Evolutionary conservation across 2,888 invertebrate genomes (phyloP).

Genomic region (Fissipunctia ypsillon): DNA sequence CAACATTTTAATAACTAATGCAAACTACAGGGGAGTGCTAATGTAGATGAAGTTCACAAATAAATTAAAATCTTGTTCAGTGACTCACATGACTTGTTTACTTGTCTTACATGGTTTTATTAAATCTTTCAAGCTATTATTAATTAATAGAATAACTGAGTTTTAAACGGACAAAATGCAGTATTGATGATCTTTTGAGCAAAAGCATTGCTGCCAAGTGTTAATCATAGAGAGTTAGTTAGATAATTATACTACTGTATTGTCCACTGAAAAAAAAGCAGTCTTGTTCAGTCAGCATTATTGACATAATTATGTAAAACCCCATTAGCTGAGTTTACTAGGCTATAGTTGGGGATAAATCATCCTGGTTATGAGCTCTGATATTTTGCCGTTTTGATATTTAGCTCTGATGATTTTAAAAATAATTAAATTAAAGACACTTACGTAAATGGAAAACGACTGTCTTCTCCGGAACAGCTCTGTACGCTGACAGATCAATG

Average conservation of each 20-base stretch:
- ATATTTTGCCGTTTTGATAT: too few relatives aligned
- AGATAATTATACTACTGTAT: too few relatives aligned
- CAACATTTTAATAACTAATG: conserved; percentile 56
- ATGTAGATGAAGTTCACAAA: conserved; percentile 32
- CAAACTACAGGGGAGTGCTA: conserved; percentile 55
- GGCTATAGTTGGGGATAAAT: too few relatives aligned
- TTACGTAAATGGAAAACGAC: conserved; percentile 93
- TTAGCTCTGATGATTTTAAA: too few relatives aligned
- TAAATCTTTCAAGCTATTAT: neutral
- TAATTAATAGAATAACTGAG: conserved; percentile 6
- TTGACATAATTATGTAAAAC: too few relatives aligned
- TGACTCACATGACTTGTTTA: conserved; percentile 59
- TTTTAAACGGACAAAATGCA: neutral
- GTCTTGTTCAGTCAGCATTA: too few relatives aligned
- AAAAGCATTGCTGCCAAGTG: neutral
- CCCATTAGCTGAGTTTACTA: too few relatives aligned
- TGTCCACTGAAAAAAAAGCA: too few relatives aligned
- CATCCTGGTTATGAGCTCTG: too few relatives aligned
- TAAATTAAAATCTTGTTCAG: conserved; percentile 53
- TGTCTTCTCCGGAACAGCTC: conserved; percentile 92
- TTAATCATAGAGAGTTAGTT: too few relatives aligned
- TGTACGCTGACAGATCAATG: conserved; percentile 92
- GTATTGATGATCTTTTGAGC: neutral
- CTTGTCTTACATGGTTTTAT: conserved; percentile 26
- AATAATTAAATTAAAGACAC: conserved; percentile 72